Conservation (phyloP, 2,113 vertebrate species). For the Alligator mississippiensis region DNA sequence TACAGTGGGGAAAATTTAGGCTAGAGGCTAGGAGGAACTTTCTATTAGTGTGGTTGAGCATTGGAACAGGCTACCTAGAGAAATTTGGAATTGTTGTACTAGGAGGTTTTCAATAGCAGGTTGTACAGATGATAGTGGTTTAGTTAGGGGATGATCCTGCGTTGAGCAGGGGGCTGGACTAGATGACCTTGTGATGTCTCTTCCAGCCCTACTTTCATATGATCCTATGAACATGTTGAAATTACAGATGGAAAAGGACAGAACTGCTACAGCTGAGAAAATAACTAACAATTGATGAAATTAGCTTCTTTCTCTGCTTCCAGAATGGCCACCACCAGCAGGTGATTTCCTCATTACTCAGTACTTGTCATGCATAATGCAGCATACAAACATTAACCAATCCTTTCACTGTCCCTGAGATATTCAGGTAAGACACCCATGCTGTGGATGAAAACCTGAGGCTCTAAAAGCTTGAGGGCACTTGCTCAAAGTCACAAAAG, state of each 20-base stretch:
- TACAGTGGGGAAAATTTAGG: too few species aligned
- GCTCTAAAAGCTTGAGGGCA: not conserved
- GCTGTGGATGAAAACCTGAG: not conserved
- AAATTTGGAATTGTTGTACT: too few species aligned
- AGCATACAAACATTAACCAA: not conserved
- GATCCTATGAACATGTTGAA: not conserved
- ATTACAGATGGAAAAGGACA: not conserved
- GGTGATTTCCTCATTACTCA: not conserved
- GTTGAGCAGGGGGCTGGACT: too few species aligned
- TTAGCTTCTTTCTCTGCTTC: not conserved
- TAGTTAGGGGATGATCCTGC: too few species aligned
- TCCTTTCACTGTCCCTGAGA: not conserved
- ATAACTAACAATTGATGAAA: not conserved
- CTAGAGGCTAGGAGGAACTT: too few species aligned
- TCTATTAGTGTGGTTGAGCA: too few species aligned
- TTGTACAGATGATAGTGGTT: too few species aligned
- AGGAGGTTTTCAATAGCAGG: too few species aligned
- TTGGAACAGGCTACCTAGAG: too few species aligned
- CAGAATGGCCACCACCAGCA: fast-evolving
- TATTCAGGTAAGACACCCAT: not conserved
- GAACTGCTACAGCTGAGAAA: not conserved
- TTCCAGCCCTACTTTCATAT: too few species aligned
- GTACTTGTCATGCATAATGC: not conserved
- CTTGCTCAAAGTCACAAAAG: not conserved
- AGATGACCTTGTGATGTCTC: too few species aligned